Percentiles rank a stretch among this genome's conserved stretches.
Evolutionary conservation across 2,888 invertebrate genomes (phyloP).

Genomic region (Tiliacea citrago): DNA sequence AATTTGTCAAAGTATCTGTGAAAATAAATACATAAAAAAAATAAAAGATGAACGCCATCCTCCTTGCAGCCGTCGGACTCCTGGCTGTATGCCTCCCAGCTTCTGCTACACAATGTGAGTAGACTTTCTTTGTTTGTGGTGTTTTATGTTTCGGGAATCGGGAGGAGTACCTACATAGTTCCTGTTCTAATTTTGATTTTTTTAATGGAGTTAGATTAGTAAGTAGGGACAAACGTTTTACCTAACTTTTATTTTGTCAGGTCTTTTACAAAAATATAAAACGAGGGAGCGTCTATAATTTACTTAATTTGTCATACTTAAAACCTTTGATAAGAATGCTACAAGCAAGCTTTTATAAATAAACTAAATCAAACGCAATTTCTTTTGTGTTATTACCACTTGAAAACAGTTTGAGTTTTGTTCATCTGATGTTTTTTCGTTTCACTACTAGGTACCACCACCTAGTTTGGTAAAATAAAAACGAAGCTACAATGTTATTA

Average conservation of each 20-base stretch:
- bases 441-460: slow-evolving; percentile 34
- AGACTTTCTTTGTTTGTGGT: slow-evolving; percentile 63
- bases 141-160: slow-evolving; percentile 28
- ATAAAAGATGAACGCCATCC: slow-evolving; percentile 90
- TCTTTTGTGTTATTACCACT: slow-evolving; percentile 37
- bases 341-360: not conserved
- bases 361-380: slow-evolving; percentile 34
- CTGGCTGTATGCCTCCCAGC: slow-evolving; percentile 88
- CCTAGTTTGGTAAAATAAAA: slow-evolving; percentile 6
- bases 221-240: not conserved
- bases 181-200: slow-evolving; percentile 1
- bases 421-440: slow-evolving; percentile 20
- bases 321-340: not conserved
- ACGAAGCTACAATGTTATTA: not conserved
- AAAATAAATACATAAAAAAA: slow-evolving; percentile 77
- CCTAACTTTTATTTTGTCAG: not conserved
- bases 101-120: slow-evolving; percentile 93
- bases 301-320: not conserved
- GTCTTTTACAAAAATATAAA: not conserved
- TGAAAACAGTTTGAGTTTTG: not conserved
- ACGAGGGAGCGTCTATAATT: not conserved
- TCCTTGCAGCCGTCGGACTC: slow-evolving; percentile 87
- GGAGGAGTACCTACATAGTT: not conserved
- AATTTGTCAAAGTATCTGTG: slow-evolving; percentile 88
- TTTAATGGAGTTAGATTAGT: not conserved